Conservation (phyloP, 2,888 invertebrate genomes). For the Eustalomyia histrio region DNA sequence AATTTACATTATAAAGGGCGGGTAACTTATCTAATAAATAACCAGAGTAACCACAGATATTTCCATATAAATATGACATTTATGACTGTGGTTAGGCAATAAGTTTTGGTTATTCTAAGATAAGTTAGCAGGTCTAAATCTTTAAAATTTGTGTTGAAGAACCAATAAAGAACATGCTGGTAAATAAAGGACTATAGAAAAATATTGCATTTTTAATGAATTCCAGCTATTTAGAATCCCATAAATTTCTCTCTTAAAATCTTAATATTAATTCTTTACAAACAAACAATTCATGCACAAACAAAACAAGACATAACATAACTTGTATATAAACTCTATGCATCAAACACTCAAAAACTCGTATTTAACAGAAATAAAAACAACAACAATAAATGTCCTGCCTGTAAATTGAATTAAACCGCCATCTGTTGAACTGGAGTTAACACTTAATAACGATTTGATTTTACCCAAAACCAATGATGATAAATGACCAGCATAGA, state of each 20-base stretch:
- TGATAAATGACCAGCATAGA: constrained; percentile 78
- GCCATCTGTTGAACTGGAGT: constrained; percentile 85
- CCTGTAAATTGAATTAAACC: constrained; percentile 92
- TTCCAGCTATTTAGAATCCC: too few species aligned
- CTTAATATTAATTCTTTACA: background rate
- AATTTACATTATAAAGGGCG: too few species aligned
- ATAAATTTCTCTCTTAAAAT: background rate
- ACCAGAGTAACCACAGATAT: too few species aligned
- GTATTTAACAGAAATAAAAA: constrained; percentile 36
- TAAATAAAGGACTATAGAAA: background rate
- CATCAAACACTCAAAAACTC: constrained; percentile 6
- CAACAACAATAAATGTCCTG: constrained; percentile 78
- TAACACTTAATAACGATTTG: constrained; percentile 91
- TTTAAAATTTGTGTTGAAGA: constrained; percentile 12
- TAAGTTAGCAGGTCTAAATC: too few species aligned
- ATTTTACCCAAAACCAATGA: constrained; percentile 90
- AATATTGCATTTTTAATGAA: too few species aligned
- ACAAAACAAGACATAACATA: constrained; percentile 36
- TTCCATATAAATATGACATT: too few species aligned
- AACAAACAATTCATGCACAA: constrained; percentile 56
- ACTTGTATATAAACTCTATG: constrained; percentile 18
- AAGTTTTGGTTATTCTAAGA: too few species aligned
- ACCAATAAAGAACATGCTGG: constrained; percentile 8
- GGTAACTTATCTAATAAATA: too few species aligned
- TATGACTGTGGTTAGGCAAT: too few species aligned